These are phyloP conservation scores for Gorsachius goisagi DNA, from an alignment of 2,113 vertebrate genomes.

Conservation along the genomic window DNA sequence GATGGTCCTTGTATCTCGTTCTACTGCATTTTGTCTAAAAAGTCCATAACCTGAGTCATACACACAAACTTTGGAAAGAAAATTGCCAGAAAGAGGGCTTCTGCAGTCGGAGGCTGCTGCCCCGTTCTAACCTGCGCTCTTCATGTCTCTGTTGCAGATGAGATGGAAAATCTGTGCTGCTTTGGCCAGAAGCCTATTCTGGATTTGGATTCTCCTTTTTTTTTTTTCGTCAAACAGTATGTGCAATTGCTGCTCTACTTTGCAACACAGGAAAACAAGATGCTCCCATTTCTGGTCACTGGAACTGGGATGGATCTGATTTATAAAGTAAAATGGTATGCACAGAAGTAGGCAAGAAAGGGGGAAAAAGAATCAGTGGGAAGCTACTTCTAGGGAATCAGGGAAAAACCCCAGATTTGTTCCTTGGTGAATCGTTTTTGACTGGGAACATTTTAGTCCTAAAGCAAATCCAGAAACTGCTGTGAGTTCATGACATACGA, in stretches of 20 bases:
- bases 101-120: not conserved
- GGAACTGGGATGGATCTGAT: not conserved
- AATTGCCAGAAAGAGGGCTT: not conserved
- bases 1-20: not conserved
- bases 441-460: constrained; percentile 37
- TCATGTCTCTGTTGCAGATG: constrained; percentile 3
- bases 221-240: not conserved
- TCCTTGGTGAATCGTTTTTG: not conserved
- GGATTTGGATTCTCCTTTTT: not conserved
- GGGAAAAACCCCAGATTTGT: not conserved
- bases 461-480: constrained; percentile 44
- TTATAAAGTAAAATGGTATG: not conserved
- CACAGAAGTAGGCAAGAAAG: not conserved
- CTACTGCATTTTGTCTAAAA: not conserved
- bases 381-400: constrained; percentile 5
- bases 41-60: not conserved
- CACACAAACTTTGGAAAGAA: not conserved
- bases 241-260: not conserved
- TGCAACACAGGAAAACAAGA: not conserved
- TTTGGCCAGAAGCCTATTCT: not conserved
- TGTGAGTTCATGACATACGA: constrained; percentile 31
- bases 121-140: not conserved
- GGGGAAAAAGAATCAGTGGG: not conserved
- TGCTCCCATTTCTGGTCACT: not conserved
- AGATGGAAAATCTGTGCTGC: constrained; percentile 26